Evolutionary conservation across 2,113 vertebrate genomes (phyloP).

Genomic region (Dipodomys stephensi): DNA sequence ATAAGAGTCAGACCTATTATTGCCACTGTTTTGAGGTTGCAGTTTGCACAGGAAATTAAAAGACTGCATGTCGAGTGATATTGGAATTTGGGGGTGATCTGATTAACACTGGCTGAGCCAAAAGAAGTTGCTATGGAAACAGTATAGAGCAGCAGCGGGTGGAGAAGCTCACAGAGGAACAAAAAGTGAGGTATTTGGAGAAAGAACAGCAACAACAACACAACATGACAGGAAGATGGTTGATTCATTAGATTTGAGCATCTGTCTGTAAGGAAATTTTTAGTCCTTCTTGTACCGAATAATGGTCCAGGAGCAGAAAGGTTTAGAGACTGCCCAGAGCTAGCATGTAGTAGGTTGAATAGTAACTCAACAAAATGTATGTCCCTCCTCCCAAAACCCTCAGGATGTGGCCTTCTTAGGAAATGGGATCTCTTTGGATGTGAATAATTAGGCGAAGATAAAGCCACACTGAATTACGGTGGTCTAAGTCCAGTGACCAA

Average conservation of each 20-base stretch:
- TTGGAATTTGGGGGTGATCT: not conserved
- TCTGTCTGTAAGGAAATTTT: not conserved
- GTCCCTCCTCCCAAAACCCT: not conserved
- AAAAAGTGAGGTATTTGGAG: not conserved
- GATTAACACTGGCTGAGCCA: conserved; percentile 20
- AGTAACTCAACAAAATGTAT: not conserved
- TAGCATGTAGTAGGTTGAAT: not conserved
- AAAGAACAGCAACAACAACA: not conserved
- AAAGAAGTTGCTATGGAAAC: conserved; percentile 28
- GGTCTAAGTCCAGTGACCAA: not conserved
- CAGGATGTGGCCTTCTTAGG: not conserved
- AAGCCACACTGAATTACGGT: not conserved
- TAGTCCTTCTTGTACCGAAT: not conserved
- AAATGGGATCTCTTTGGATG: not conserved
- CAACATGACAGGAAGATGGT: not conserved
- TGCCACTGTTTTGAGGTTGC: not conserved
- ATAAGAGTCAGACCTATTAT: not conserved
- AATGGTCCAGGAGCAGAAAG: no score
- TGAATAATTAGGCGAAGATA: not conserved
- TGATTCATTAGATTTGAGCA: not conserved
- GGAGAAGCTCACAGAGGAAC: not conserved
- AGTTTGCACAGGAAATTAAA: conserved; percentile 9
- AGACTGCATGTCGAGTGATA: not conserved
- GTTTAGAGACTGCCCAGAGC: no score
- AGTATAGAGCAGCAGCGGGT: not conserved